A percentile compares a stretch with the other conserved stretches of the same genome.
Evolutionary conservation across 2,797 vertebrate genomes (phyloP).

Genomic region (Ispidina lecontei): DNA sequence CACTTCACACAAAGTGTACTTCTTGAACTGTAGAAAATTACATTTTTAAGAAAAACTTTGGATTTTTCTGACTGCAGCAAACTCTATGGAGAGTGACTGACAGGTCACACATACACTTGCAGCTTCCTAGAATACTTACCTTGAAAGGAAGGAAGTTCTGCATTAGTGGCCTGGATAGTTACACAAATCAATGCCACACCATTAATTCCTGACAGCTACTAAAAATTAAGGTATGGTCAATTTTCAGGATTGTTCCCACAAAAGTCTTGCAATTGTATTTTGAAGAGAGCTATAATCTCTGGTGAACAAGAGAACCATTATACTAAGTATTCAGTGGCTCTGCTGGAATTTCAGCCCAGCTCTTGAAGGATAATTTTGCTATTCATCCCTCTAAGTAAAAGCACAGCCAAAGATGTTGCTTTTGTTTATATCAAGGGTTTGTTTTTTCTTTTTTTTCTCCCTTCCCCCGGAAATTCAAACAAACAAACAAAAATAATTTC

Average conservation of each 20-base stretch:
- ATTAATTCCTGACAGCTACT: slow-evolving; percentile 41
- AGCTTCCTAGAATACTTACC: slow-evolving; percentile 15
- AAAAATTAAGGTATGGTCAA: slow-evolving; percentile 19
- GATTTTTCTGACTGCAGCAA: slow-evolving; percentile 27
- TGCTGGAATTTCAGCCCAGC: neutral
- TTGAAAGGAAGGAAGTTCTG: slow-evolving; percentile 30
- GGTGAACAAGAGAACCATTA: neutral
- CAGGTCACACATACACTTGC: neutral
- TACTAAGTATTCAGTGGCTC: neutral
- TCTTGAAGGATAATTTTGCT: neutral
- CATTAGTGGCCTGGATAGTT: slow-evolving; percentile 6
- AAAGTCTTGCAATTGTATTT: slow-evolving; percentile 8
- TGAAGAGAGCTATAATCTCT: neutral
- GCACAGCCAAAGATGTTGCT: neutral
- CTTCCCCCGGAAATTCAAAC: neutral
- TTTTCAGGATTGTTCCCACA: slow-evolving; percentile 22
- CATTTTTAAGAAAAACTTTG: neutral
- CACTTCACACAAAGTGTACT: neutral
- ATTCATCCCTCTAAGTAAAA: neutral
- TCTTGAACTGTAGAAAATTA: slow-evolving; percentile 5
- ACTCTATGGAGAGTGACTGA: slow-evolving; percentile 12
- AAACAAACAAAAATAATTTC: neutral
- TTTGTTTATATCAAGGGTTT: neutral
- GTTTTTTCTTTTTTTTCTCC: neutral
- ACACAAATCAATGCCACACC: slow-evolving; percentile 50